Evolutionary conservation across 1,140 invertebrate genomes (phyloP), one percentile per base, ranked within the genome.

Genomic region (Marisa cornuarietis): DNA sequence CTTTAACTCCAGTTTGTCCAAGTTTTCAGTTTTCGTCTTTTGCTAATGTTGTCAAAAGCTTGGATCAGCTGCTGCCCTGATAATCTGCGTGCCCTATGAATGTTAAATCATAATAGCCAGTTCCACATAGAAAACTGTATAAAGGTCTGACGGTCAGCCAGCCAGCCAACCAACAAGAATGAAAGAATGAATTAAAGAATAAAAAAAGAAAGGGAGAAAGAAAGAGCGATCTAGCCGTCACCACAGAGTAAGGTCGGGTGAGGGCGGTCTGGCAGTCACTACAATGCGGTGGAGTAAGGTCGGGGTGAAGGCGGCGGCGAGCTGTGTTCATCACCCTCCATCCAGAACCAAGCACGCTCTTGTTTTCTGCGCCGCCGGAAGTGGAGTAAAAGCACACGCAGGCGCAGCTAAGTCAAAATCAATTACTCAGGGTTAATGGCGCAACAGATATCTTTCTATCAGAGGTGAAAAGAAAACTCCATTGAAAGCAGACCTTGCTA

Each of bases 371-470:
- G 65, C 65, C 22, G 54, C 54, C 54, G 54, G 54, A 58, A 58
- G 54, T 31, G n/a, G 65, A 68, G 65, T 68, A 68, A 68, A n/a
- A 68, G 65, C 65, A n/a, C n/a, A 68, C 22, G 22, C 65, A 68
- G 65, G 65, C 65, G 26, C n/a, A n/a, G 65, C 65, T 68, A 68
- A 68, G n/a, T 68, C 26, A n/a, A 68, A 68, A 68, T 68, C 65
- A 68, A 68, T 68, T 68, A 68, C 65, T 31, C 65, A 68, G 65
- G 65, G 65, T 68, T 68, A 68, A 68, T 68, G 65, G 65, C 26
- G 65, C 65, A 68, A 68, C 65, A 68, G 65, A 68, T 68, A 68
- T 31, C 65, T 68, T 68, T 68, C 65, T 31, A 68, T 68, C 65
- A 68, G 65, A 68, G 65, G 65, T 68, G 65, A 68, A 68, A 68